phyloP scores from a whole-genome alignment of 2,797 vertebrate species.

The Danio tinwini region DNA sequence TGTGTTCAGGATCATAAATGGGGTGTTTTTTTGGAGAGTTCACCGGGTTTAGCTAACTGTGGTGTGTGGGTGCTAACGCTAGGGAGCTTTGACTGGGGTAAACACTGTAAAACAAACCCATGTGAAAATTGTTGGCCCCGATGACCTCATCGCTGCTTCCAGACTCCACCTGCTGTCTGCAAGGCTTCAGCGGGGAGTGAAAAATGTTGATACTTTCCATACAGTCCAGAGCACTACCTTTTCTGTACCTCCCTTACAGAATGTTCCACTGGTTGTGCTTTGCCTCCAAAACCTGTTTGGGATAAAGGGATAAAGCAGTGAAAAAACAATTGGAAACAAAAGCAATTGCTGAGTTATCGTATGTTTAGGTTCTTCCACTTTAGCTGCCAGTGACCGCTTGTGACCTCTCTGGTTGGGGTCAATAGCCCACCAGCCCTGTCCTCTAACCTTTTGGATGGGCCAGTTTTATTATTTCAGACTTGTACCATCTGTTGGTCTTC shows the following conservation, averaged over 20 bases:
- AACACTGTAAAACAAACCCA: slow-evolving; percentile 49
- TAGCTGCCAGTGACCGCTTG: slow-evolving; percentile 6
- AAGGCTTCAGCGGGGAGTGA: slow-evolving; percentile 36
- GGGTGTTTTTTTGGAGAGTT: not conserved
- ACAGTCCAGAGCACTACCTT: not conserved
- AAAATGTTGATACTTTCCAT: slow-evolving; percentile 31
- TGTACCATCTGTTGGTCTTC: slow-evolving; percentile 26
- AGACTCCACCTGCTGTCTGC: slow-evolving; percentile 47
- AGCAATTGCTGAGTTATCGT: slow-evolving; percentile 37
- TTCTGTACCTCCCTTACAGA: slow-evolving; percentile 8
- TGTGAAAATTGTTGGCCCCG: slow-evolving; percentile 44
- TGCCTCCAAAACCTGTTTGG: not conserved
- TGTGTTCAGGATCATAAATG: not conserved
- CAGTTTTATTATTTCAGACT: slow-evolving; percentile 23
- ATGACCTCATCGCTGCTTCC: slow-evolving; percentile 40
- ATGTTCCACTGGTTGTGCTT: slow-evolving; percentile 18
- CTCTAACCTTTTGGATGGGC: slow-evolving; percentile 28
- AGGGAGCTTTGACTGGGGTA: slow-evolving; percentile 33
- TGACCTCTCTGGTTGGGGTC: slow-evolving; percentile 23
- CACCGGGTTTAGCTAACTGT: slow-evolving; percentile 2
- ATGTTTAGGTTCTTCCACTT: slow-evolving; percentile 21
- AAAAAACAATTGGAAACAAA: slow-evolving; percentile 26
- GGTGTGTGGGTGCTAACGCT: not conserved
- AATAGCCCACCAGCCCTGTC: slow-evolving; percentile 22
- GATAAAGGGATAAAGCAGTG: slow-evolving; percentile 16